Evolutionary conservation across 2,888 invertebrate genomes (phyloP), one percentile per base, ranked within the genome.

Genomic region (Dendrolimus pini): DNA sequence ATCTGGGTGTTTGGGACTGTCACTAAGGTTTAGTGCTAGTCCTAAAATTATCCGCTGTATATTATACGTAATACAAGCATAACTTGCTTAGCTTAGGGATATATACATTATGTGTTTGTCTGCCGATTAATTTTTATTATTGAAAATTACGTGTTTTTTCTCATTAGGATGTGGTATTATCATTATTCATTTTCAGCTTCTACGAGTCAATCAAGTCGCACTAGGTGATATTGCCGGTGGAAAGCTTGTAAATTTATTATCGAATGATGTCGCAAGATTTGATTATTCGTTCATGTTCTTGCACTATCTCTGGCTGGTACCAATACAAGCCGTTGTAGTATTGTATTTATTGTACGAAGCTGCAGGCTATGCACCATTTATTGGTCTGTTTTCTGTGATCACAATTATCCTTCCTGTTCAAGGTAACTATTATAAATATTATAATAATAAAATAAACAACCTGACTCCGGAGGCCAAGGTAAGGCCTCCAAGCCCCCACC

Each of bases 221-320:
- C 72, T 97, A 30, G 94, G 94, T 0, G 93, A 93, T 60, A 92
- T 93, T 80, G 70, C 92, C 70, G 85, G 95, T 66, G 97, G 96
- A 0, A 95, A 96, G 78, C 91, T 97, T 64, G 94, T 97, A 41
- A 97, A 97, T 80, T 82, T 97, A 57, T 79, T 97, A 71, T 95
- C 96, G 0, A 97, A 96, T 67, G 97, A 97, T 77, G 94, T 97
- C 9, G 93, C 93, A 58, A 92, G 96, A 68, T 96, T 97, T 74
- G 97, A 97, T 75, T 91, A 93, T 78, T 92, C 93, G 2, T 93
- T 94, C 60, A 81, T 94, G 70, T 94, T 94, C 71, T 75, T 96
- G 7, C 96, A 96, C 79, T 95, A 94, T 74, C 82, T 96, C 55
- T 96, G 96, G 95, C 88, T 96, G 54, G 94, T 95, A 67, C 96